Evolutionary conservation across 2,113 vertebrate genomes (phyloP).

Genomic region (Salvelinus fontinalis): DNA sequence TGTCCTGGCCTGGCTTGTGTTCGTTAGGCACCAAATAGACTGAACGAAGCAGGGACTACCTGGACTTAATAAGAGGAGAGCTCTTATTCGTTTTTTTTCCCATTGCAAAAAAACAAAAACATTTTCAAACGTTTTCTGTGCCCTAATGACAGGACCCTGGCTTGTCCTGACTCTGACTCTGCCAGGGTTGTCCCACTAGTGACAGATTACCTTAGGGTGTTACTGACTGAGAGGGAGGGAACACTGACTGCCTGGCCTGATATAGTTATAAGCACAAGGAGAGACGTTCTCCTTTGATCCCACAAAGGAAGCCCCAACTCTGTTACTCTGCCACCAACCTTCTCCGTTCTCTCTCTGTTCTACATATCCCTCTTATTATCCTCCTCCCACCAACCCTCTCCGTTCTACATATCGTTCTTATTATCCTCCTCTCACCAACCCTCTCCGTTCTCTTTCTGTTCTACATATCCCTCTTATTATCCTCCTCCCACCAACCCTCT

Average conservation of each 20-base stretch:
- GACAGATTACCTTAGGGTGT: conserved; percentile 29
- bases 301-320: conserved; percentile 56
- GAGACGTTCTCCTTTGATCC: conserved; percentile 61
- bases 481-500: too few relatives aligned
- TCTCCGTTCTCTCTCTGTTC: too few relatives aligned
- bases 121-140: not conserved
- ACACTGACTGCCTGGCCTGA: conserved; percentile 21
- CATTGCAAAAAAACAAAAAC: too few relatives aligned
- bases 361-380: too few relatives aligned
- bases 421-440: too few relatives aligned
- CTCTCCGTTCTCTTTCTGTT: too few relatives aligned
- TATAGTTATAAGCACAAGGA: conserved; percentile 39
- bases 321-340: conserved; percentile 35
- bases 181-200: conserved; percentile 2
- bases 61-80: too few relatives aligned
- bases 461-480: too few relatives aligned
- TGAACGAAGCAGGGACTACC: too few relatives aligned
- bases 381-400: too few relatives aligned
- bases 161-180: not conserved
- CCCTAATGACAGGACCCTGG: conserved; percentile 29
- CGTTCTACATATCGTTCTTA: too few relatives aligned
- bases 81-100: too few relatives aligned
- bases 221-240: conserved; percentile 27
- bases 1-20: conserved; percentile 46
- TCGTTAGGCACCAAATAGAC: not conserved